Evolutionary conservation across 2,888 invertebrate species (phyloP).

Genomic region (Clunio marinus): DNA sequence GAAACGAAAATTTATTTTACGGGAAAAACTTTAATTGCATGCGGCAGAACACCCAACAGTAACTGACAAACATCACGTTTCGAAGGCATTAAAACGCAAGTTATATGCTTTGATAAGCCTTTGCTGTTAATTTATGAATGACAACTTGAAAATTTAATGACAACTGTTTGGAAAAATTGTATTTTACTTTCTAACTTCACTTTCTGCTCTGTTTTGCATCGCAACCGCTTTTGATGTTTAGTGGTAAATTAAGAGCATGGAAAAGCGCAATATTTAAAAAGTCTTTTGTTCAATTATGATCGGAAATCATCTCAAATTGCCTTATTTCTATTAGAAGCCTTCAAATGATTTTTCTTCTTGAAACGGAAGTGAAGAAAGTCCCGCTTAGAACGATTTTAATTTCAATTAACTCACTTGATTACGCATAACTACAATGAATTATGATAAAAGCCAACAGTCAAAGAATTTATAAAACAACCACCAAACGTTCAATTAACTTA

Average conservation of each 20-base stretch:
- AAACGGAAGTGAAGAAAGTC: not conserved
- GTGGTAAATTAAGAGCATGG: too few relatives aligned
- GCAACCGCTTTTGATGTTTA: too few relatives aligned
- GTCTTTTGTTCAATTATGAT: too few relatives aligned
- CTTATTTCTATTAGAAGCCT: too few relatives aligned
- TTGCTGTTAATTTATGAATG: not conserved
- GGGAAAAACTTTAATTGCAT: not conserved
- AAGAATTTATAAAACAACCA: not conserved
- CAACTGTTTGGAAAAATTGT: too few relatives aligned
- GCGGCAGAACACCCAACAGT: not conserved
- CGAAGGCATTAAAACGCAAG: not conserved
- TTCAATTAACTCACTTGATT: not conserved
- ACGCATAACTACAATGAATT: not conserved
- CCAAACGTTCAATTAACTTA: slow-evolving; percentile 23
- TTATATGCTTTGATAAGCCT: not conserved
- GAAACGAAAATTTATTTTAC: slow-evolving; percentile 4
- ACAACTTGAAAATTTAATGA: slow-evolving; percentile 5
- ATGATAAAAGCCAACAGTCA: not conserved
- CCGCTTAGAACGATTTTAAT: not conserved
- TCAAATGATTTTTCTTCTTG: not conserved
- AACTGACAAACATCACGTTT: not conserved
- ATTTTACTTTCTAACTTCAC: too few relatives aligned
- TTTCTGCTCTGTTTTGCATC: too few relatives aligned
- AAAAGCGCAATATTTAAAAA: too few relatives aligned
- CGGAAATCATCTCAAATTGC: too few relatives aligned